Conservation (phyloP, 2,797 vertebrate genomes). For the Chelon labrosus region DNA sequence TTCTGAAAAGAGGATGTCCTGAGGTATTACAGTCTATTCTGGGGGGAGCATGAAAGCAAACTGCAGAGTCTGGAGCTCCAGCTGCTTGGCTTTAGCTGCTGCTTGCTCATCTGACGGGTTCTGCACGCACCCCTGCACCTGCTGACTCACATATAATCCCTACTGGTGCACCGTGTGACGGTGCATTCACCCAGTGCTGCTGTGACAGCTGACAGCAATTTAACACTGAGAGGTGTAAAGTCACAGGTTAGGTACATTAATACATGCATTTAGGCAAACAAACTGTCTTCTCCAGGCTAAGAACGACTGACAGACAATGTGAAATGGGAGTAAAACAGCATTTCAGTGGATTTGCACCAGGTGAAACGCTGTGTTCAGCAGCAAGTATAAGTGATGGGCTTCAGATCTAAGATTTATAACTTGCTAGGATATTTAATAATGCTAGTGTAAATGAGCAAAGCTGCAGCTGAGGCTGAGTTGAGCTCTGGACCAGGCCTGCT, state of each 20-base stretch:
- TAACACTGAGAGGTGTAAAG: background rate
- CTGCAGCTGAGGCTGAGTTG: background rate
- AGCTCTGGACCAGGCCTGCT: background rate
- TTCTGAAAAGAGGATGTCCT: too few relatives aligned
- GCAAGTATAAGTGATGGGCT: background rate
- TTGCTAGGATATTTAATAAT: background rate
- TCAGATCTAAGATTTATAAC: background rate
- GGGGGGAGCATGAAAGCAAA: too few relatives aligned
- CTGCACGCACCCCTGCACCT: background rate
- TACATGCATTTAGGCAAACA: background rate
- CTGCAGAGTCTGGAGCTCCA: too few relatives aligned
- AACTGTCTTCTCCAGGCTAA: background rate
- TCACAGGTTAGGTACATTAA: background rate
- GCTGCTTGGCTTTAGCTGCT: background rate
- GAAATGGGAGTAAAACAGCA: too few relatives aligned
- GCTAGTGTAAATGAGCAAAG: background rate
- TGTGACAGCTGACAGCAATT: background rate
- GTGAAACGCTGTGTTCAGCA: background rate
- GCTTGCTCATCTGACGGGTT: background rate
- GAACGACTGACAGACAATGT: background rate
- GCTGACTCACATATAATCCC: background rate
- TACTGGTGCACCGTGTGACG: too few relatives aligned
- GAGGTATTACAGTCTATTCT: too few relatives aligned
- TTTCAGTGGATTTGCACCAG: too few relatives aligned
- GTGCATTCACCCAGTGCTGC: background rate